These are phyloP conservation scores for Phrynocephalus forsythii DNA, from an alignment of 2,797 vertebrate genomes.

Conservation along the genomic window DNA sequence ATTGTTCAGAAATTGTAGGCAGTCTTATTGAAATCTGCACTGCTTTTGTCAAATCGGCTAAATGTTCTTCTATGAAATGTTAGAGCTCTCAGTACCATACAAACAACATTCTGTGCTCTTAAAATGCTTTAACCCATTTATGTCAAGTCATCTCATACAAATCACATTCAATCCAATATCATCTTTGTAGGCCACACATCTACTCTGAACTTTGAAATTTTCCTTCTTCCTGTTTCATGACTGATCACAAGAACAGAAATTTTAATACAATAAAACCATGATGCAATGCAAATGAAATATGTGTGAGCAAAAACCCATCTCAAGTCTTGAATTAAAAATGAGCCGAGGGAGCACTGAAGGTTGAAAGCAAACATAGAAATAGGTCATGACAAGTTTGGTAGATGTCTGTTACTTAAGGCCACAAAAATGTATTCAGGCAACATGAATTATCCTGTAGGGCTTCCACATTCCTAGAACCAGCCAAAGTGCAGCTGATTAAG, in stretches of 20 bases:
- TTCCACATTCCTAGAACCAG: not conserved
- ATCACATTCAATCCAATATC: not conserved
- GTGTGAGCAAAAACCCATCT: constrained; percentile 1
- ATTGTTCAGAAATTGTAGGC: constrained; percentile 32
- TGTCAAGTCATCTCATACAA: constrained; percentile 6
- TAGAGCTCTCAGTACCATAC: not conserved
- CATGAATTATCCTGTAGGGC: not conserved
- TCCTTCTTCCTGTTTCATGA: constrained; percentile 1
- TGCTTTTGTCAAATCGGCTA: constrained; percentile 5
- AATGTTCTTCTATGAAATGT: constrained; percentile 9
- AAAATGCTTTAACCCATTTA: constrained; percentile 30
- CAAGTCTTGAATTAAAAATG: constrained; percentile 13
- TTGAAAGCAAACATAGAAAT: constrained; percentile 26
- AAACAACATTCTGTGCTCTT: not conserved
- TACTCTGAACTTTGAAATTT: not conserved
- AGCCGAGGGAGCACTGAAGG: not conserved
- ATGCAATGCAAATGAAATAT: constrained; percentile 26
- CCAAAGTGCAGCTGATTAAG: constrained; percentile 34
- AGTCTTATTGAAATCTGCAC: constrained; percentile 5
- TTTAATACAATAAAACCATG: constrained; percentile 15
- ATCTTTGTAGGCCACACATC: not conserved
- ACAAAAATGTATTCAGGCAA: not conserved
- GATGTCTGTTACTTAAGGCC: not conserved
- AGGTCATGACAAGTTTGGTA: constrained; percentile 8
- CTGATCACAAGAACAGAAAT: not conserved